Percentiles rank a stretch among this genome's conserved stretches.
Conservation (phyloP, 2,113 vertebrate species). For the Ochotona curzoniae region DNA sequence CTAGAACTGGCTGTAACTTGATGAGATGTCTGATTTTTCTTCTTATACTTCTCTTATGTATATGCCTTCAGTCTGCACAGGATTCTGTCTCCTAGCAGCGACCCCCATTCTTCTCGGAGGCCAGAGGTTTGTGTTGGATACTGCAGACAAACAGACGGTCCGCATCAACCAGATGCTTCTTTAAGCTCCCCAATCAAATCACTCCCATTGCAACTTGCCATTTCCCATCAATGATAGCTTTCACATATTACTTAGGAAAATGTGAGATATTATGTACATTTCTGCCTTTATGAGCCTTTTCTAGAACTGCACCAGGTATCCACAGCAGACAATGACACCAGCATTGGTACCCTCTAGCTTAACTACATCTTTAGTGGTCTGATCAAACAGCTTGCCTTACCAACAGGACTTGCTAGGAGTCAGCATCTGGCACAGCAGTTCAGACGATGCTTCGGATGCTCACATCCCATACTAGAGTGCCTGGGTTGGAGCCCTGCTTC, state of each 20-base stretch:
- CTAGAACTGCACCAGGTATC: not conserved
- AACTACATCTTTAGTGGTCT: not conserved
- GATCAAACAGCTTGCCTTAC: not conserved
- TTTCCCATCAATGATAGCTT: not conserved
- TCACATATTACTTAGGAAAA: not conserved
- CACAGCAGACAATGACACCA: not conserved
- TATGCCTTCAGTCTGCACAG: not conserved
- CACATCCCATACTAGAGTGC: no score
- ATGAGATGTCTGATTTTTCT: not conserved
- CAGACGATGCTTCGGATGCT: no score
- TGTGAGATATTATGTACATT: not conserved
- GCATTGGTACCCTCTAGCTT: accelerated
- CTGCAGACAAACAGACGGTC: not conserved
- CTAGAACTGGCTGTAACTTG: not conserved
- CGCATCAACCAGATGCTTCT: not conserved
- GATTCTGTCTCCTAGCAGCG: not conserved
- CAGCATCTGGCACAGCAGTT: no score
- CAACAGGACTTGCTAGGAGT: no score
- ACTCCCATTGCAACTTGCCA: not conserved
- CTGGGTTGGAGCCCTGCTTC: no score
- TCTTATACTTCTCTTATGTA: not conserved
- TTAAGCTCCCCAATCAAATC: not conserved
- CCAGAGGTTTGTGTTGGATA: not conserved
- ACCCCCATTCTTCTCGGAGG: not conserved
- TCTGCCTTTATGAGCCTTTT: not conserved